Percentiles rank a stretch among this genome's conserved stretches.
phyloP scores from a whole-genome alignment of 1,140 invertebrate species.

The Lepidotrigona ventralis region DNA sequence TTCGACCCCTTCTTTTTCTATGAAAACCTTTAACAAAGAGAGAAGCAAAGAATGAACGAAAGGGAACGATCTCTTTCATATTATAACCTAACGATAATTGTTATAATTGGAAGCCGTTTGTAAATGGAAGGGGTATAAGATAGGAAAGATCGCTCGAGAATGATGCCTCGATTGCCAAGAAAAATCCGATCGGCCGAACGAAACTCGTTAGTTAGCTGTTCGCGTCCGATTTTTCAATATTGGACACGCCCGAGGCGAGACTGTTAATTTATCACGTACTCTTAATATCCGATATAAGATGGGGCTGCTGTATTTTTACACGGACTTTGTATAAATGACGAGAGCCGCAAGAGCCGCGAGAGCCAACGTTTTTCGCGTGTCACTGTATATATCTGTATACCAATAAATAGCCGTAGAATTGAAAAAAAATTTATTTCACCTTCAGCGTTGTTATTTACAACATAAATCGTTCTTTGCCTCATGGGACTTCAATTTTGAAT shows the following conservation, averaged over 20 bases:
- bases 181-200: slow-evolving; percentile 45
- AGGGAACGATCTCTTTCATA: background rate
- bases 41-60: background rate
- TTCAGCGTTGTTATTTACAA: background rate
- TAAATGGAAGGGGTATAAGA: background rate
- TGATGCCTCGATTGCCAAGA: slow-evolving; percentile 44
- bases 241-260: slow-evolving; percentile 58
- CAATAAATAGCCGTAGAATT: slow-evolving; percentile 66
- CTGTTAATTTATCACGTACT: slow-evolving; percentile 61
- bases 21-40: background rate
- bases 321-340: slow-evolving; percentile 79
- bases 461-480: background rate
- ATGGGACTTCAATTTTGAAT: background rate
- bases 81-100: background rate
- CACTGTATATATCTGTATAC: slow-evolving; percentile 76
- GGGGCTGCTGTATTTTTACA: slow-evolving; percentile 80
- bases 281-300: slow-evolving; percentile 63
- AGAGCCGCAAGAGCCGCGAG: slow-evolving; percentile 49
- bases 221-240: slow-evolving; percentile 53
- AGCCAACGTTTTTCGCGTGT: slow-evolving; percentile 70
- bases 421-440: background rate
- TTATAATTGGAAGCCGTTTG: background rate
- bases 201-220: slow-evolving; percentile 35
- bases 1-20: background rate
- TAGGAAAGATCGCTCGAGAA: slow-evolving; percentile 19